phyloP scores from a whole-genome alignment of 2,797 vertebrate species.

The Megaceryle alcyon region DNA sequence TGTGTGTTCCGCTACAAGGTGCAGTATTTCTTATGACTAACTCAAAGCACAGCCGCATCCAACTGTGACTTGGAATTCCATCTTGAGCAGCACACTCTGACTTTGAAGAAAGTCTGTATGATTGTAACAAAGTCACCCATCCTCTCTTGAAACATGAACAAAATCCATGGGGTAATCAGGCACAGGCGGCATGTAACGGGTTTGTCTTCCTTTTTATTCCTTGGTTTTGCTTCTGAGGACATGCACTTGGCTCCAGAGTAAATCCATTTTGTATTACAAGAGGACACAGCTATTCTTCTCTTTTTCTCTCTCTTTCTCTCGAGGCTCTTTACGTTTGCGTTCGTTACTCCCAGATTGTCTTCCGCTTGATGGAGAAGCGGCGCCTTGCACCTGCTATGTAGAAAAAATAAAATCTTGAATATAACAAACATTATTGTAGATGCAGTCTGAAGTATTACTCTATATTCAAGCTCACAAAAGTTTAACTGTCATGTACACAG shows the following conservation, averaged over 20 bases:
- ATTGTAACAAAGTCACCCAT: conserved; percentile 87
- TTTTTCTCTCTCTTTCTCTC: conserved; percentile 85
- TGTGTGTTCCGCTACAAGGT: conserved; percentile 76
- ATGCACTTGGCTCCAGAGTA: conserved; percentile 73
- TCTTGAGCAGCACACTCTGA: conserved; percentile 77
- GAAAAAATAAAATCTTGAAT: neutral
- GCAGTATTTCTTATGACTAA: conserved; percentile 72
- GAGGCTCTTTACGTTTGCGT: conserved; percentile 89
- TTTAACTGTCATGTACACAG: neutral
- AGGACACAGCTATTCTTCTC: conserved; percentile 93
- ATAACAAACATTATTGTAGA: neutral
- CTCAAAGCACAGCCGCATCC: conserved; percentile 72
- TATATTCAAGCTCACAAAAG: neutral
- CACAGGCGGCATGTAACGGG: conserved; percentile 93
- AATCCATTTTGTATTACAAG: conserved; percentile 85
- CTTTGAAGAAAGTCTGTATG: conserved; percentile 85
- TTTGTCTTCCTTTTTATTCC: conserved; percentile 77
- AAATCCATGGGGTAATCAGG: conserved; percentile 86
- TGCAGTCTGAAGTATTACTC: neutral
- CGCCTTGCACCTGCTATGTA: conserved; percentile 75
- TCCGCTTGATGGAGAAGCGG: conserved; percentile 83
- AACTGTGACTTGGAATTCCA: conserved; percentile 73
- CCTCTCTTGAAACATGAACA: conserved; percentile 80
- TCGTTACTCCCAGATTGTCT: conserved; percentile 87
- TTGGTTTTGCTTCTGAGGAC: conserved; percentile 73